Base-by-base conservation (phyloP, 2,888 invertebrate genomes). In the Esperia sulphurella region DNA sequence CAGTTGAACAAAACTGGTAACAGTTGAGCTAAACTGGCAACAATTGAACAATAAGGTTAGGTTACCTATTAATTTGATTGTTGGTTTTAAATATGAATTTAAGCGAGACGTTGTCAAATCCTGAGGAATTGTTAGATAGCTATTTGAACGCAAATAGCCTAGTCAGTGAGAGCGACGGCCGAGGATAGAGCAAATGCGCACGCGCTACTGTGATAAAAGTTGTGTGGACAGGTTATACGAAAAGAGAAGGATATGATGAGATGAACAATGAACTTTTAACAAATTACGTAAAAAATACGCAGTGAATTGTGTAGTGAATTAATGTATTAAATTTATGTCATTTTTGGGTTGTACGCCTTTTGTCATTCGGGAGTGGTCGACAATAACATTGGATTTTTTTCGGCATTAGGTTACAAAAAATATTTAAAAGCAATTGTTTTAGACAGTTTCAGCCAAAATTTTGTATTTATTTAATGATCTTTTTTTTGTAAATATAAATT, bases 391-490 rank as follows among this genome's bases (percentile, higher is more conserved):
- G 13, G 8, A 14, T 49, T 57, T 66, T 55, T 55, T 58, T 54
- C 61, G 58, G 56, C 54, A 63, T 52, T 53, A 48, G 39, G 39
- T 12, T 13, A 55, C 45, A 53, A 50, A 58, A 61, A 57, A 58
- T 55, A 55, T 63, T 59, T 60, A 13, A 37, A 53, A 47, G 39
- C 43, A 48, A 43, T 58, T 54, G 45, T 52, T 58, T 57, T 58
- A 54, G 59, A 59, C 48, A 59, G 54, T 60, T 55, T 65, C 83
- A 78, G 80, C 83, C 84, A 85, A 86, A 85, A 82, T 79, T 62
- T 70, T 46, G 65, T 74, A 78, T 83, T 79, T 85, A 86, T 87
- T 83, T 78, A 76, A 76, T 74, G 74, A 75, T 78, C 70, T 77
- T 71, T 63, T 68, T 63, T 39, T 63, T 84, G 81, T 85, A 83